Evolutionary conservation across 1,140 invertebrate genomes (phyloP).

Genomic region (Magallana gigas): DNA sequence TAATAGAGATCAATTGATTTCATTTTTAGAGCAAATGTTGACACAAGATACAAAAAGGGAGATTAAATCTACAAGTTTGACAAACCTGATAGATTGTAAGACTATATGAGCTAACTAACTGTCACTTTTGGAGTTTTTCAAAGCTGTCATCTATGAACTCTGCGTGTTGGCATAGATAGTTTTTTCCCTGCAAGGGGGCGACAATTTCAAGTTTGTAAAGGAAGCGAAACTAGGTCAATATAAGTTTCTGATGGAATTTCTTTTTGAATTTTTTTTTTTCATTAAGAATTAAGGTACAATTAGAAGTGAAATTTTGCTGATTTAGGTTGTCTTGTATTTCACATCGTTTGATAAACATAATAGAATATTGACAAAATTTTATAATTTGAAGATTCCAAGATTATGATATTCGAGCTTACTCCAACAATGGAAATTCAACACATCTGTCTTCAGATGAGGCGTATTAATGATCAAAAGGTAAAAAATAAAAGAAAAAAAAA

Average conservation of each 20-base stretch:
- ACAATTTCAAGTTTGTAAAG: background rate
- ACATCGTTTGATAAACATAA: background rate
- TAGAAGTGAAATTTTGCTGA: background rate
- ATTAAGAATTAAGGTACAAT: background rate
- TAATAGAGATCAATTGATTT: conserved; percentile 24
- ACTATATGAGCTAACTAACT: background rate
- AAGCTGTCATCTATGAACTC: background rate
- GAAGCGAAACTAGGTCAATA: background rate
- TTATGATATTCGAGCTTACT: background rate
- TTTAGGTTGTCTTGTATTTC: background rate
- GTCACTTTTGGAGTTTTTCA: conserved; percentile 7
- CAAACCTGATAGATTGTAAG: background rate
- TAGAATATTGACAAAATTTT: background rate
- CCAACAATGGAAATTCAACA: background rate
- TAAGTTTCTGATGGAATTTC: background rate
- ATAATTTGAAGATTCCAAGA: background rate
- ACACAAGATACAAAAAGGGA: conserved; percentile 36
- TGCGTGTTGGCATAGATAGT: background rate
- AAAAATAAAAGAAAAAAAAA: no score
- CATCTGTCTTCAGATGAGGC: background rate
- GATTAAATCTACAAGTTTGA: conserved; percentile 18
- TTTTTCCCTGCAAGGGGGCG: background rate
- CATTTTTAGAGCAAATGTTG: conserved; percentile 33
- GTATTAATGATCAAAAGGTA: background rate
- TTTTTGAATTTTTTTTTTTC: background rate